These are phyloP conservation scores for Silvanus unidentatus DNA, from an alignment of 2,888 invertebrate genomes.

Conservation along the genomic window DNA sequence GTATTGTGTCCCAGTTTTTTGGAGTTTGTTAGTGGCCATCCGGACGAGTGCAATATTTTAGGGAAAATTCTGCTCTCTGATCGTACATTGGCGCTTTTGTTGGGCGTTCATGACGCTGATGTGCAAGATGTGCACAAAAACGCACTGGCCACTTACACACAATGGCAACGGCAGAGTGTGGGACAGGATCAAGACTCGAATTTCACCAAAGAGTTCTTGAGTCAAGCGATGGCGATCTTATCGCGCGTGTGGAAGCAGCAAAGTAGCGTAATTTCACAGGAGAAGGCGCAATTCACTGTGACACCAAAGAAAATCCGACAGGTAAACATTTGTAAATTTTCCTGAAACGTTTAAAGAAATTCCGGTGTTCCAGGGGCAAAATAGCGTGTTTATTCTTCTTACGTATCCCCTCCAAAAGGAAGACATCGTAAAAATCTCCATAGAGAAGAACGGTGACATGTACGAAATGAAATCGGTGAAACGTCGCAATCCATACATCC, in stretches of 20 bases:
- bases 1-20: constrained; percentile 73
- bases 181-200: constrained; percentile 75
- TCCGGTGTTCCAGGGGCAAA: constrained; percentile 62
- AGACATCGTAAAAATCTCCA: constrained; percentile 70
- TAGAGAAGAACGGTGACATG: constrained; percentile 76
- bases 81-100: constrained; percentile 71
- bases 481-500: constrained; percentile 74
- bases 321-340: constrained; percentile 46
- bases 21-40: constrained; percentile 54
- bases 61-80: constrained; percentile 61
- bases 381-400: constrained; percentile 71
- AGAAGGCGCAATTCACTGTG: constrained; percentile 63
- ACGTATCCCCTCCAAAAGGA: constrained; percentile 72
- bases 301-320: constrained; percentile 72
- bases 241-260: constrained; percentile 51
- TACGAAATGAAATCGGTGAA: constrained; percentile 66
- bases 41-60: constrained; percentile 50
- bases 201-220: constrained; percentile 78
- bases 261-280: constrained; percentile 39
- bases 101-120: constrained; percentile 71
- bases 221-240: constrained; percentile 72
- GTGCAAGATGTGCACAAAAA: constrained; percentile 63
- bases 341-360: not conserved
- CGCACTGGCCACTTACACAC: constrained; percentile 66
- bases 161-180: constrained; percentile 75